Base-by-base conservation (phyloP, 1,140 invertebrate genomes). In the Bombus terrestris region DNA sequence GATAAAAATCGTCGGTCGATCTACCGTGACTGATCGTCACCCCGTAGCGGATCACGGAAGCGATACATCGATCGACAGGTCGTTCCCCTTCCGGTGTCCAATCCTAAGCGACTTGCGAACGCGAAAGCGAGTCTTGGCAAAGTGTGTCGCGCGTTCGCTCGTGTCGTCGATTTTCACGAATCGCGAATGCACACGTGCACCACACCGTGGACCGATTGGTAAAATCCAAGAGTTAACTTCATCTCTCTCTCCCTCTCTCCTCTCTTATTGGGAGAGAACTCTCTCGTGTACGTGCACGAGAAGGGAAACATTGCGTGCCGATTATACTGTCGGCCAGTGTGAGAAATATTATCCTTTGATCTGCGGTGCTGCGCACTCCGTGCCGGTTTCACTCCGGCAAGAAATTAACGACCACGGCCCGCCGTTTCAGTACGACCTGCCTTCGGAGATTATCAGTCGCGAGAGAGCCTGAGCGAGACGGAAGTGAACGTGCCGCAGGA, bases 271-370 rank as follows among this genome's bases (percentile, higher is more conserved):
- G 15, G 47, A 73, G 53, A 41, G 81, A 18, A 37, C 22, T 47
- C 73, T 77, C 3, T 10, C 37, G 75, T n/a, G 72, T 15, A 71
- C 32, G 28, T 12, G 25, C 18, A 28, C 57, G 64, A 43, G 39
- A 73, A 57, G 41, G 80, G 83, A 86, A 89, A 89, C 82, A 87
- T 94, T 93, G 93, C 93, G 91, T 93, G 92, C 89, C 92, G 93
- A 94, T 94, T 93, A 93, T 91, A 91, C 92, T 87, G 92, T 92
- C 90, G 88, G 86, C 73, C 90, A 88, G 92, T 92, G 91, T 91
- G 92, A 93, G 92, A 94, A 94, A 92, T 94, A 94, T 94, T 94
- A 94, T 94, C 92, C 93, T 93, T 92, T 92, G 92, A 94, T 94
- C 93, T 92, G 87, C 86, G 89, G 87, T 90, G 90, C 88, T 91